Conservation (phyloP, 2,113 vertebrate genomes). For the Trichechus manatus region DNA sequence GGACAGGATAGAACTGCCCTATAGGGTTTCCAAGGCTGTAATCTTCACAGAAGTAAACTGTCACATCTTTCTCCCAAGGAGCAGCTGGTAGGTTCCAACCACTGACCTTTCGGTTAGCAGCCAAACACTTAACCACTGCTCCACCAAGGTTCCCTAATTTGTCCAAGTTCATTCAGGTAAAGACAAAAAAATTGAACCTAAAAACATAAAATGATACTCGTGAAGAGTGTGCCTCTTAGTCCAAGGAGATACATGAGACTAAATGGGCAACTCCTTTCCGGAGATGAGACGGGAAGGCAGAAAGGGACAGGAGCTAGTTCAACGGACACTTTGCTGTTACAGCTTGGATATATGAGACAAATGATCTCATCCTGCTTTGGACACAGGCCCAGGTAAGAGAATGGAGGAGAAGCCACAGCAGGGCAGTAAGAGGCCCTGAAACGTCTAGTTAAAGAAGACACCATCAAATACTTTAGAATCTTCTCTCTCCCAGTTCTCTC, state of each 20-base stretch:
- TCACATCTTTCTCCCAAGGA: not conserved
- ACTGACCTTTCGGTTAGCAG: not conserved
- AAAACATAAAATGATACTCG: no score
- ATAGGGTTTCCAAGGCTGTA: not conserved
- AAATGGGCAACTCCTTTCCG: no score
- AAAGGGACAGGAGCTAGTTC: no score
- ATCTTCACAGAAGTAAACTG: not conserved
- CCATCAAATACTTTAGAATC: not conserved
- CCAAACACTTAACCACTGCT: not conserved
- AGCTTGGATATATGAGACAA: not conserved
- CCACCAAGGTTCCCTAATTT: not conserved
- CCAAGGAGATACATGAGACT: no score
- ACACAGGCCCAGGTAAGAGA: not conserved
- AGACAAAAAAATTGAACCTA: not conserved
- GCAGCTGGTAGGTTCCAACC: not conserved
- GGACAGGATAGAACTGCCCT: not conserved
- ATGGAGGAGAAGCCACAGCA: not conserved
- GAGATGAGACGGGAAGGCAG: no score
- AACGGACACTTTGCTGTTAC: not conserved
- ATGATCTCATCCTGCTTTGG: slow-evolving; percentile 39
- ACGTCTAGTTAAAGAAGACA: not conserved
- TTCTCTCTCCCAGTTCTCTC: not conserved
- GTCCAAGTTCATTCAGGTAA: not conserved
- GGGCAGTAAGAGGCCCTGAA: not conserved
- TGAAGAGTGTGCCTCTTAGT: no score